Percentiles rank a stretch among this genome's conserved stretches.
Evolutionary conservation across 2,797 vertebrate species (phyloP).

Genomic region (Hypotaenidia okinawae): DNA sequence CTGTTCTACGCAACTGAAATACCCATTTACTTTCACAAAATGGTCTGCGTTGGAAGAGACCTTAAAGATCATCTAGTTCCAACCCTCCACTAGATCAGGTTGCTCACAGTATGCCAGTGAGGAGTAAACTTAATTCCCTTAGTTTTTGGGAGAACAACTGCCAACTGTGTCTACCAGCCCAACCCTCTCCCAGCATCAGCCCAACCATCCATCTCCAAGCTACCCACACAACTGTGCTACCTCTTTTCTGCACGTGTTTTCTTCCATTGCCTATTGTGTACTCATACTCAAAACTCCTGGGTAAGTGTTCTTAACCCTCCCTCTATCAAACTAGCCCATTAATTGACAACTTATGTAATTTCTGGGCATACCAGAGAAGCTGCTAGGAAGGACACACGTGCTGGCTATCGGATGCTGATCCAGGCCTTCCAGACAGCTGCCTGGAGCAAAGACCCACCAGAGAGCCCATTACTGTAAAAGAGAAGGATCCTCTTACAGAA

Average conservation of each 20-base stretch:
- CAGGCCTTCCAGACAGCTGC: neutral
- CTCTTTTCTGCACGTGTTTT: neutral
- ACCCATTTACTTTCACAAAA: neutral
- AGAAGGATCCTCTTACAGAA: neutral
- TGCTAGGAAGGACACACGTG: rapidly evolving
- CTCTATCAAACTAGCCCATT: neutral
- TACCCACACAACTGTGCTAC: rapidly evolving
- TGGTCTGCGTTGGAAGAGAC: too few species aligned
- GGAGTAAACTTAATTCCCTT: neutral
- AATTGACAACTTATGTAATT: neutral
- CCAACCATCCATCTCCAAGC: rapidly evolving
- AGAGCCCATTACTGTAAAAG: neutral
- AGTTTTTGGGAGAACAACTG: neutral
- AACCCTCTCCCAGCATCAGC: neutral
- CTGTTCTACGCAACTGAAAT: neutral
- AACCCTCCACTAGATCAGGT: too few species aligned
- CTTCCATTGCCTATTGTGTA: neutral
- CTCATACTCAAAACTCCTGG: neutral
- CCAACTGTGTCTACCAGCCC: neutral
- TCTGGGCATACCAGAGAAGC: neutral
- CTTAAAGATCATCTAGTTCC: too few species aligned
- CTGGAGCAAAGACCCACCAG: neutral
- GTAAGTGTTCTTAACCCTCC: neutral
- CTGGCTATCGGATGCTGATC: rapidly evolving
- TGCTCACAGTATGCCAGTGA: neutral